Evolutionary conservation across 2,888 invertebrate genomes (phyloP).

Genomic region (Rhagonycha lutea): DNA sequence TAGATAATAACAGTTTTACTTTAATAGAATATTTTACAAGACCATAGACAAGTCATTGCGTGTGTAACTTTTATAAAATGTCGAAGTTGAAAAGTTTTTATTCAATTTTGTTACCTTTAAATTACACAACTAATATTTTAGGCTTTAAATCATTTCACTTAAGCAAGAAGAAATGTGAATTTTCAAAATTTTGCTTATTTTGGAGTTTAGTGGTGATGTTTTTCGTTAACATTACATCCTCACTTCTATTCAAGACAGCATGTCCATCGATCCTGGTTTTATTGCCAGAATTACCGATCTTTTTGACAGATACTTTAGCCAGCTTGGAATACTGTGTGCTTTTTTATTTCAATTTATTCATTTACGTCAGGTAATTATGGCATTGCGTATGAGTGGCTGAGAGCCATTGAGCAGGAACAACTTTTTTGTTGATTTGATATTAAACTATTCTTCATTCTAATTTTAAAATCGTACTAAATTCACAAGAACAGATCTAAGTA

Average conservation of each 20-base stretch:
- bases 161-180: background rate
- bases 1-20: background rate
- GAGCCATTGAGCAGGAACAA: no score
- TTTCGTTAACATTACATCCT: background rate
- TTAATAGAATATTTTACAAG: background rate
- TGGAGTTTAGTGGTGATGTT: background rate
- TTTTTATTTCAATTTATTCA: background rate
- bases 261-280: background rate
- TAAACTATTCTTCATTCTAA: no score
- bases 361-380: background rate
- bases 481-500: background rate
- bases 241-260: background rate
- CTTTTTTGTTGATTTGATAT: no score
- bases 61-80: background rate
- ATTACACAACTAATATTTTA: background rate
- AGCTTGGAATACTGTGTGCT: background rate
- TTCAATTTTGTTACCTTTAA: background rate
- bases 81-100: background rate
- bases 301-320: background rate
- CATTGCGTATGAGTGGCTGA: no score
- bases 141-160: background rate
- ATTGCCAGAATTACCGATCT: background rate
- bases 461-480: no score
- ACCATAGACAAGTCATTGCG: background rate
- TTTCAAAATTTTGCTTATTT: background rate